Conservation (phyloP, 2,797 vertebrate species). For the Clamator glandarius region DNA sequence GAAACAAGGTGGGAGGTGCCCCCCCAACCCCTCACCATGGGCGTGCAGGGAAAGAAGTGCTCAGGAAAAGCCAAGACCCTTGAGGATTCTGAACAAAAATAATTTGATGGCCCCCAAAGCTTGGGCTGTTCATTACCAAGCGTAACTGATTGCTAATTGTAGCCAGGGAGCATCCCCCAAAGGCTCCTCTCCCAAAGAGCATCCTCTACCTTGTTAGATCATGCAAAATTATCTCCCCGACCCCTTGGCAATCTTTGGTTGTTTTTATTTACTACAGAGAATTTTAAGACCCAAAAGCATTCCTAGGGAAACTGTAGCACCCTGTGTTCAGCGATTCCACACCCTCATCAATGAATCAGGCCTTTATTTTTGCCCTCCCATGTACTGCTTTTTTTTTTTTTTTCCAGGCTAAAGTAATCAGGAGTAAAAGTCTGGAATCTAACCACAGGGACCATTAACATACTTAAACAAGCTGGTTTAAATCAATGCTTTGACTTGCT, state of each 20-base stretch:
- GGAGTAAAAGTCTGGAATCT: slow-evolving; percentile 29
- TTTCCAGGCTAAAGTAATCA: slow-evolving; percentile 14
- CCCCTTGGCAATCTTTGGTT: not conserved
- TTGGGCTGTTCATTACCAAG: not conserved
- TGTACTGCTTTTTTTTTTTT: not conserved
- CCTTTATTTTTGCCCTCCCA: not conserved
- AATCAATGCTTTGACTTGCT: slow-evolving; percentile 28
- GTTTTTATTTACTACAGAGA: slow-evolving; percentile 44
- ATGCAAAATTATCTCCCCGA: not conserved
- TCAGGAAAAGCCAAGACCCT: not conserved
- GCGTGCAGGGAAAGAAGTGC: accelerated
- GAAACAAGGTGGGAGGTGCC: not conserved
- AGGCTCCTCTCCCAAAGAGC: not conserved
- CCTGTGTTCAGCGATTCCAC: not conserved
- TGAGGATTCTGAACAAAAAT: not conserved
- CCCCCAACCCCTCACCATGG: accelerated
- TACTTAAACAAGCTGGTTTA: slow-evolving; percentile 49
- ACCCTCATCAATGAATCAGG: slow-evolving; percentile 36
- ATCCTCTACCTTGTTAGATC: not conserved
- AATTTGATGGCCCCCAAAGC: not conserved
- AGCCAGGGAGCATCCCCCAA: not conserved
- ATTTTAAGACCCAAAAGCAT: not conserved
- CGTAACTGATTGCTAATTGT: not conserved
- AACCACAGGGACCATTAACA: not conserved
- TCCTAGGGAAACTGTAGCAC: slow-evolving; percentile 1